Evolutionary conservation across 1,140 invertebrate species (phyloP).

Genomic region (Zaprionus davidi): DNA sequence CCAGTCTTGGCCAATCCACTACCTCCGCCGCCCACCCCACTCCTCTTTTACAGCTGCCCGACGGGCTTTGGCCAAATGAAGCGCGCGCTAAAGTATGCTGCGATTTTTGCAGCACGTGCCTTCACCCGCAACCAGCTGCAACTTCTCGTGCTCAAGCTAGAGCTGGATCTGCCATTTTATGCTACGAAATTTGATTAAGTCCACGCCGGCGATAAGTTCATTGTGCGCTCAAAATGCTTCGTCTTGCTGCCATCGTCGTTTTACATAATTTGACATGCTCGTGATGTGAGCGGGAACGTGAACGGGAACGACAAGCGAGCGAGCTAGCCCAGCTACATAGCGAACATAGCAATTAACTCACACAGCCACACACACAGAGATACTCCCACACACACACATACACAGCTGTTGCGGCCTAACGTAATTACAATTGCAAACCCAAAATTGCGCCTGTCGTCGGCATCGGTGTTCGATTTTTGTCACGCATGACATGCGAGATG

Average conservation of each 20-base stretch:
- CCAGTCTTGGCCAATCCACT: conserved; percentile 10
- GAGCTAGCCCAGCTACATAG: conserved; percentile 11
- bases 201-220: conserved; percentile 65
- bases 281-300: conserved; percentile 29
- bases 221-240: conserved; percentile 54
- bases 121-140: conserved; percentile 22
- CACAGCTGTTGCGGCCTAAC: conserved; percentile 41
- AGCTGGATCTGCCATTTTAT: conserved; percentile 49
- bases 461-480: conserved; percentile 68
- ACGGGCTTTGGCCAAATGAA: conserved; percentile 57
- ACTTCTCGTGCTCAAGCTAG: conserved; percentile 6
- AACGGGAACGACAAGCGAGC: neutral
- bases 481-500: conserved; percentile 38
- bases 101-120: conserved; percentile 52
- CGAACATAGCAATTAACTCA: conserved; percentile 68
- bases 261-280: conserved; percentile 47
- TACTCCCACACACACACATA: conserved; percentile 11
- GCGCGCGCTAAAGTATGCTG: conserved; percentile 66
- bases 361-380: conserved; percentile 14
- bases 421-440: conserved; percentile 64
- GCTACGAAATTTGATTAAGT: conserved; percentile 78
- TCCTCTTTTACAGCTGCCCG: neutral
- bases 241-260: conserved; percentile 33
- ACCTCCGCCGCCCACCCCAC: neutral
- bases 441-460: conserved; percentile 62